Conservation (phyloP, 1,140 invertebrate genomes). For the Leptinotarsa texana region DNA sequence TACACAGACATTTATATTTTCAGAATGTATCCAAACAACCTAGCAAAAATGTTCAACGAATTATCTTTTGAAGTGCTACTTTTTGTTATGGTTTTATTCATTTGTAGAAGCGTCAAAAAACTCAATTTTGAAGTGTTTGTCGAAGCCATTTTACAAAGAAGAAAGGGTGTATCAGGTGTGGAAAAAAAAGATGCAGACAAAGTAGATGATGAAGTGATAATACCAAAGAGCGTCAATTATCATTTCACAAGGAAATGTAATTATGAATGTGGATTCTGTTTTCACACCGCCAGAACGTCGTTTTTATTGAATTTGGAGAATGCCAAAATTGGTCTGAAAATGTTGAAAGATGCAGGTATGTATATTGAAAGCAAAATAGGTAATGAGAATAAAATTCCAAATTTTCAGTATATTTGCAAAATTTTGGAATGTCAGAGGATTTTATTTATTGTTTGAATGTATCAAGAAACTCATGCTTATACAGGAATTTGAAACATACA, state of each 20-base stretch:
- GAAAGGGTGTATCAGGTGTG: background rate
- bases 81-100: background rate
- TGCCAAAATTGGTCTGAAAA: conserved; percentile 53
- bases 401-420: no score
- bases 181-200: background rate
- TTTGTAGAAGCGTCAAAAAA: background rate
- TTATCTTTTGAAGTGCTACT: background rate
- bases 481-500: no score
- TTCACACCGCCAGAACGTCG: conserved; percentile 58
- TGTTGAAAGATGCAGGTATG: conserved; percentile 53
- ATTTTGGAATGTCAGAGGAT: no score
- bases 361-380: background rate
- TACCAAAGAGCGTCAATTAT: conserved; percentile 57
- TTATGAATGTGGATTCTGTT: conserved; percentile 58
- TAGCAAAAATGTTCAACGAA: background rate
- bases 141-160: background rate
- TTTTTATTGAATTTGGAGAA: conserved; percentile 53
- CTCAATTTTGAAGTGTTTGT: background rate
- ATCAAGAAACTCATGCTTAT: no score
- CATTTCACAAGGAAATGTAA: conserved; percentile 58
- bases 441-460: no score
- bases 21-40: background rate
- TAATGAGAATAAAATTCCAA: no score
- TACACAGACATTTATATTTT: background rate
- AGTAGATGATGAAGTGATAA: conserved; percentile 24